Evolutionary conservation across 1,140 invertebrate genomes (phyloP).

Genomic region (Venustaconcha ellipsiformis): DNA sequence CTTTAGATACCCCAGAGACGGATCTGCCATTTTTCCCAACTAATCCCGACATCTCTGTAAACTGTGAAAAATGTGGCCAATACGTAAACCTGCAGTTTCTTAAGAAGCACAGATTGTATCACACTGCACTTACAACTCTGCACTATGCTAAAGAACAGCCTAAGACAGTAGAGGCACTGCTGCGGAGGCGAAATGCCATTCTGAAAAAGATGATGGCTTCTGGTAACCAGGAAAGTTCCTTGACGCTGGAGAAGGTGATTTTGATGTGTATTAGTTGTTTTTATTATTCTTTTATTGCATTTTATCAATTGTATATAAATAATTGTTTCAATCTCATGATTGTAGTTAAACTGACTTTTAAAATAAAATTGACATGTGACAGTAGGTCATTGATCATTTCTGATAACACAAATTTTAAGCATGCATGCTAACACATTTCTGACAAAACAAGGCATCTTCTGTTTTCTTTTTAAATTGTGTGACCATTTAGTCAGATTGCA

Average conservation of each 20-base stretch:
- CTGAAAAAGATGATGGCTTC: slow-evolving; percentile 46
- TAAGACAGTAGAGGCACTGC: slow-evolving; percentile 38
- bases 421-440: too few species aligned
- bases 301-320: too few species aligned
- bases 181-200: slow-evolving; percentile 49
- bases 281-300: too few species aligned
- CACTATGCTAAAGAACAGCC: slow-evolving; percentile 26
- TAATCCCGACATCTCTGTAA: slow-evolving; percentile 57
- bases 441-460: too few species aligned
- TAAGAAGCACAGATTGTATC: slow-evolving; percentile 55
- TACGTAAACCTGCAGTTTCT: slow-evolving; percentile 49
- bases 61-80: slow-evolving; percentile 56
- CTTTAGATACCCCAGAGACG: slow-evolving; percentile 61
- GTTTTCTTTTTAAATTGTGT: too few species aligned
- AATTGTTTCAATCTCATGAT: too few species aligned
- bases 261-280: too few species aligned
- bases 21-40: slow-evolving; percentile 35
- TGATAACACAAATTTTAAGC: too few species aligned
- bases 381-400: too few species aligned
- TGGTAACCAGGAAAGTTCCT: slow-evolving; percentile 34
- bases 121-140: slow-evolving; percentile 49
- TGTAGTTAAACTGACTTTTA: too few species aligned
- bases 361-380: too few species aligned
- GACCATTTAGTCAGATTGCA: too few species aligned
- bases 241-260: slow-evolving; percentile 32